Evolutionary conservation across 2,888 invertebrate species (phyloP).

Genomic region (Tenthredo notha): DNA sequence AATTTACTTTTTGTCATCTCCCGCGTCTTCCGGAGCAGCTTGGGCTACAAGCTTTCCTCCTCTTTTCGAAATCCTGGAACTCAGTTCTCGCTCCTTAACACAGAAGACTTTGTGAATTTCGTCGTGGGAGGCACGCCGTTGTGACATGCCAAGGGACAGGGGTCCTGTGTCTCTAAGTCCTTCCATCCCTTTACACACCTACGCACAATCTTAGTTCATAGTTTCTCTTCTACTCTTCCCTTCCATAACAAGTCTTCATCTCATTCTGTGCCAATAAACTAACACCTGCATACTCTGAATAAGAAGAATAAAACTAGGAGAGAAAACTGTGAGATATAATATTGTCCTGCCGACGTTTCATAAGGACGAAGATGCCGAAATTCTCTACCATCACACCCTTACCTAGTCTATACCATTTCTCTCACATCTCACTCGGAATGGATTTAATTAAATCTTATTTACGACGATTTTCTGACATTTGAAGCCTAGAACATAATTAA

Average conservation of each 20-base stretch:
- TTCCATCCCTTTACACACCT: background rate
- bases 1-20: conserved; percentile 46
- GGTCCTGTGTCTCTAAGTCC: background rate
- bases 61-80: background rate
- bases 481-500: too few relatives aligned
- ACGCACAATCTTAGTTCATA: background rate
- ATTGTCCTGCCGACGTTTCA: conserved; percentile 34
- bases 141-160: background rate
- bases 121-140: too few relatives aligned
- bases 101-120: background rate
- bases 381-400: background rate
- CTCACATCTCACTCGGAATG: background rate
- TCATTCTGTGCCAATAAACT: background rate
- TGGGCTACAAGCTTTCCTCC: conserved; percentile 26
- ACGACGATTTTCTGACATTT: background rate
- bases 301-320: conserved; percentile 4
- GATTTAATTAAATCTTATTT: conserved; percentile 48
- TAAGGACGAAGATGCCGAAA: background rate
- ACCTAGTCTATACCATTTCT: background rate
- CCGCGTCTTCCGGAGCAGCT: conserved; percentile 39
- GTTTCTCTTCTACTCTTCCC: background rate
- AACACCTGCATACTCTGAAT: background rate
- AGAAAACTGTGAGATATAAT: conserved; percentile 38
- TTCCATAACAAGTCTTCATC: background rate
- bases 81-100: background rate